Evolutionary conservation across 2,888 invertebrate species (phyloP).

Genomic region (Tromatobia lineatoria): DNA sequence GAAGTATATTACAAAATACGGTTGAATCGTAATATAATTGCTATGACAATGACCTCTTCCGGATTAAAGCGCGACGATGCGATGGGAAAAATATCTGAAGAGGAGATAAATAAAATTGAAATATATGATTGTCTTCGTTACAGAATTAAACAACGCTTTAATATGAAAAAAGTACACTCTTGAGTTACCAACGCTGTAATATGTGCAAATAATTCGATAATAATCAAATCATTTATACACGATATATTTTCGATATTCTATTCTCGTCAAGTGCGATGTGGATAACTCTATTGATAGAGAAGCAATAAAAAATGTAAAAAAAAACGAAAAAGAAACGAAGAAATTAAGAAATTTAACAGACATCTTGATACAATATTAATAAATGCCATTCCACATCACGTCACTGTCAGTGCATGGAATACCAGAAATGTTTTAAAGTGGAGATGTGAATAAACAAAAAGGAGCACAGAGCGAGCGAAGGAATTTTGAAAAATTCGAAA

Average conservation of each 20-base stretch:
- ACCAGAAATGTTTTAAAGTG: constrained; percentile 37
- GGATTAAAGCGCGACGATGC: constrained; percentile 42
- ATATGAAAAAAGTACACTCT: constrained; percentile 61
- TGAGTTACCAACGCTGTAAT: constrained; percentile 75
- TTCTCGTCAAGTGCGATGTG: constrained; percentile 71
- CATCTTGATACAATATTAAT: constrained; percentile 31
- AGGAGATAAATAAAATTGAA: constrained; percentile 20
- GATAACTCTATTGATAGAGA: constrained; percentile 70
- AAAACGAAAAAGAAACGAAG: constrained; percentile 20
- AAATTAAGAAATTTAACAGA: constrained; percentile 34
- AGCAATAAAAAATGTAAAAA: constrained; percentile 68
- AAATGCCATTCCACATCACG: constrained; percentile 40
- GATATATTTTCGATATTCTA: constrained; percentile 79
- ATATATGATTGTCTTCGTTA: constrained; percentile 41
- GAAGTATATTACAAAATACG: constrained; percentile 15
- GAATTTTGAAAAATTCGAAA: constrained; percentile 47
- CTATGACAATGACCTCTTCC: constrained; percentile 63
- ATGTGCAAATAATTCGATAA: constrained; percentile 82
- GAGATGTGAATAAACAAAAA: not conserved
- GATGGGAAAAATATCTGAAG: constrained; percentile 23
- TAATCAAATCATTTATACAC: constrained; percentile 77
- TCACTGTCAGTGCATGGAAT: constrained; percentile 41
- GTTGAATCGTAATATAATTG: constrained; percentile 59
- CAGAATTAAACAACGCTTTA: constrained; percentile 51
- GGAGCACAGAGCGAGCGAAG: constrained; percentile 5